Evolutionary conservation across 2,113 vertebrate genomes (phyloP), one percentile per base, ranked within the genome.

Genomic region (Spizaetus ornatus): DNA sequence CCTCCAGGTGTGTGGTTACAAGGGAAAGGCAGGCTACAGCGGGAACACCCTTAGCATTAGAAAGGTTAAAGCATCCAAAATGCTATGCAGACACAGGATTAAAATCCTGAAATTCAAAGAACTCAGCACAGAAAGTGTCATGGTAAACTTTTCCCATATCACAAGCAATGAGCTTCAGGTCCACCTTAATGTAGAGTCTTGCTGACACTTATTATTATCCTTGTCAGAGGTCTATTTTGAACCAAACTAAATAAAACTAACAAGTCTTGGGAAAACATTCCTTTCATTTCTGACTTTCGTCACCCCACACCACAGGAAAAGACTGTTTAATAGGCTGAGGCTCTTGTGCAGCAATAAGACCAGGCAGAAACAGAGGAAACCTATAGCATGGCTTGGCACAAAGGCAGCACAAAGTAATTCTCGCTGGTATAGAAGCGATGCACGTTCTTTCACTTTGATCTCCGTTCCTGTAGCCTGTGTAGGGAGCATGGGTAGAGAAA

Each of bases 201-300:
- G 26, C 74, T 67, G 67, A 17, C 66, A 21, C 42, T 69, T 72
- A 53, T 82, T 31, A 23, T 72, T 56, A 59, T 67, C 81, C 40
- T 90, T 89, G 85, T 90, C 78, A 40, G 79, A 80, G 55, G 38
- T 66, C 85, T 95, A 83, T 96, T 96, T 96, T 88, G 82, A 93
- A 90, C 42, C 26, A 74, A 94, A 86, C 90, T 74, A 96, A 97
- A 96, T 93, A 93, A 94, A 96, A 95, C 81, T 8, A 48, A 85
- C 58, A 29, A 85, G 80, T 36, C 91, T 93, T 96, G 59, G 70
- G 84, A 97, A 94, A 97, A 96, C 93, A 96, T 96, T 96, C 96
- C 88, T 86, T 67, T 81, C 94, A 36, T 95, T 96, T 86, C 73
- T 96, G 84, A 78, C 70, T 96, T 67, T 50, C 50, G 3, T 77